These are phyloP conservation scores for Eustalomyia histrio DNA, from an alignment of 2,888 invertebrate species.

Conservation along the genomic window DNA sequence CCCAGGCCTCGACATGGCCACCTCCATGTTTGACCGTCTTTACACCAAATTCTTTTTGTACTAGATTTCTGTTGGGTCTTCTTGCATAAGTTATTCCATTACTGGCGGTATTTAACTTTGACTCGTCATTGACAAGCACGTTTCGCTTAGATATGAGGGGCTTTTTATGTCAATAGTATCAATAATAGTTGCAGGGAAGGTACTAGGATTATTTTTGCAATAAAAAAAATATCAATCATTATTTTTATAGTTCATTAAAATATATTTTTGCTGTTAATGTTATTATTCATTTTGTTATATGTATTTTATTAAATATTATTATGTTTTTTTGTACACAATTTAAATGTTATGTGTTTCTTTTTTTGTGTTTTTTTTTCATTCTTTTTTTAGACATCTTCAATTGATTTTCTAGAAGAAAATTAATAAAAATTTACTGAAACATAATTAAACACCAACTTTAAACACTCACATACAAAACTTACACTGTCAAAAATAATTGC, in stretches of 20 bases:
- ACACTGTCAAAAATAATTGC: slow-evolving; percentile 30
- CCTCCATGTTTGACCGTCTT: too few relatives aligned
- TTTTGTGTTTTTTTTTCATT: slow-evolving; percentile 64
- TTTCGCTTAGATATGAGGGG: too few relatives aligned
- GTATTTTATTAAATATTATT: slow-evolving; percentile 36
- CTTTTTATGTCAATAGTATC: too few relatives aligned
- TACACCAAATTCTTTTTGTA: too few relatives aligned
- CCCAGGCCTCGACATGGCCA: too few relatives aligned
- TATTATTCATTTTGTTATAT: slow-evolving; percentile 30
- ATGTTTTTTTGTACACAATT: slow-evolving; percentile 49
- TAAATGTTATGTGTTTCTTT: slow-evolving; percentile 64
- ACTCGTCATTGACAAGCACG: too few relatives aligned
- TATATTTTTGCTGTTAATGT: slow-evolving; percentile 16
- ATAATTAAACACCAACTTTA: slow-evolving; percentile 50
- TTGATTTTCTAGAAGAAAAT: slow-evolving; percentile 73
- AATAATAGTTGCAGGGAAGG: too few relatives aligned
- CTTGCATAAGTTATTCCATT: too few relatives aligned
- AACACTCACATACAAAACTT: slow-evolving; percentile 53
- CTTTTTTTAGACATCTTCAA: slow-evolving; percentile 77
- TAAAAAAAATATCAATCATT: too few relatives aligned
- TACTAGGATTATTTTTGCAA: too few relatives aligned
- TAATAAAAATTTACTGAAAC: slow-evolving; percentile 63
- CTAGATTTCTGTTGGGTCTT: too few relatives aligned
- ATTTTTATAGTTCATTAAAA: slow-evolving; percentile 12
- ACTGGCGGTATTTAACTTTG: too few relatives aligned